Conservation (phyloP, 2,888 invertebrate genomes). For the Philopedon plagiatum region DNA sequence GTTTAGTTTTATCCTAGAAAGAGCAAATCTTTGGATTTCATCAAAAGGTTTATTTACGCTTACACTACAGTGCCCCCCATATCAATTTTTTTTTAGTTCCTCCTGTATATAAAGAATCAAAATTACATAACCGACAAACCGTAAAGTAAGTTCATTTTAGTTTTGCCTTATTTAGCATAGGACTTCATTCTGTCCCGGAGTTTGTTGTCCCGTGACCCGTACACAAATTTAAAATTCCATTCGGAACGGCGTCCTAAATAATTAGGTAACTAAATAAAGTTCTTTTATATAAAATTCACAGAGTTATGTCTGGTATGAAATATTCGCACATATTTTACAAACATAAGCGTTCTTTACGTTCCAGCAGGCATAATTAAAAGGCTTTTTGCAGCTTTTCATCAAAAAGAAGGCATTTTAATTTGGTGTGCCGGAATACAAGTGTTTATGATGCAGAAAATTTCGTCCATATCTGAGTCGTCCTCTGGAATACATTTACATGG, state of each 20-base stretch:
- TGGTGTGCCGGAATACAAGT: slow-evolving; percentile 44
- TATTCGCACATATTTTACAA: slow-evolving; percentile 36
- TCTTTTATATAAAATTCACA: slow-evolving; percentile 33
- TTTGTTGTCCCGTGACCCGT: background rate
- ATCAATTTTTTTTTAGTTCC: too few relatives aligned
- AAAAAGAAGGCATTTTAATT: slow-evolving; percentile 54
- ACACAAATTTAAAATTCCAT: slow-evolving; percentile 33
- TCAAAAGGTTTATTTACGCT: too few relatives aligned
- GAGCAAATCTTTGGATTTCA: too few relatives aligned
- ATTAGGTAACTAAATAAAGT: slow-evolving; percentile 37
- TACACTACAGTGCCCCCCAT: too few relatives aligned
- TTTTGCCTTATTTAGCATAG: too few relatives aligned
- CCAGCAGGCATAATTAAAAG: slow-evolving; percentile 27
- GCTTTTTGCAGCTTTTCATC: slow-evolving; percentile 48
- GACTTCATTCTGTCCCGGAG: too few relatives aligned
- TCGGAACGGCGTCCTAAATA: slow-evolving; percentile 17
- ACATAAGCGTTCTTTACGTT: slow-evolving; percentile 36
- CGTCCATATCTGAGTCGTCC: slow-evolving; percentile 16
- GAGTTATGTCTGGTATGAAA: slow-evolving; percentile 23
- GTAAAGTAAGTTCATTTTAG: too few relatives aligned
- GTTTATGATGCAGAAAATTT: slow-evolving; percentile 55
- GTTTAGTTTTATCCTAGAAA: too few relatives aligned
- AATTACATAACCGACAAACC: too few relatives aligned
- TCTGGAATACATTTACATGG: too few relatives aligned
- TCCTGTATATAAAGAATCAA: too few relatives aligned